phyloP scores from a whole-genome alignment of 2,888 invertebrate genomes.

The Conomelus anceps region DNA sequence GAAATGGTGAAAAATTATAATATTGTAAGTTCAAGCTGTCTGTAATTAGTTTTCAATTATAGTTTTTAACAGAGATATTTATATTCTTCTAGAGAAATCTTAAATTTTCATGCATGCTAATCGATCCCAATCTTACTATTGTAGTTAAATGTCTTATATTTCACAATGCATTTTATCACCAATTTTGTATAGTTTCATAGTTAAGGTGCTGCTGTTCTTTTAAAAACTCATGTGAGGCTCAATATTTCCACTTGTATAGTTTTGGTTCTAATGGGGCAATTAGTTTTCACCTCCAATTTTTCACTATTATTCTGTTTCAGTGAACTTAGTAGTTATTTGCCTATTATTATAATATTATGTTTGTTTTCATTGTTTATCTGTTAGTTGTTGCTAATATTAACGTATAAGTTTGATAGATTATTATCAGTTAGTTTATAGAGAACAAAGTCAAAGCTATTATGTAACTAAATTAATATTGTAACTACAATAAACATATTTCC shows the following conservation, averaged over 20 bases:
- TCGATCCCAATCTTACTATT: neutral
- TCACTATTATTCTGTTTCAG: neutral
- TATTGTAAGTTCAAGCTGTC: neutral
- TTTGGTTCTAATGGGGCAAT: neutral
- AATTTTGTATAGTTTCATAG: neutral
- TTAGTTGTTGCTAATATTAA: neutral
- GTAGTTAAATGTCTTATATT: neutral
- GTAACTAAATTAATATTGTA: neutral
- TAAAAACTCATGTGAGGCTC: no score
- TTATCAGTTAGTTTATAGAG: neutral
- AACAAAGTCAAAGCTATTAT: neutral
- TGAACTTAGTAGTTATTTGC: neutral
- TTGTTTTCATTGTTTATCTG: neutral
- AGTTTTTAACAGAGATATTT: neutral
- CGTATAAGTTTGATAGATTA: neutral
- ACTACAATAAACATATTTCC: neutral
- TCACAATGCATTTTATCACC: neutral
- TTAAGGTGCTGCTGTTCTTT: neutral
- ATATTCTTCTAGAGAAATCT: neutral
- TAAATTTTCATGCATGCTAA: neutral
- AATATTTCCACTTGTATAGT: neutral
- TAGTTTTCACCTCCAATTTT: neutral
- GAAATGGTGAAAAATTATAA: neutral
- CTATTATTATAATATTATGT: neutral
- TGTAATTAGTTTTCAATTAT: neutral